These are phyloP conservation scores for Corapipo altera DNA, from an alignment of 2,113 vertebrate species.

Conservation along the genomic window DNA sequence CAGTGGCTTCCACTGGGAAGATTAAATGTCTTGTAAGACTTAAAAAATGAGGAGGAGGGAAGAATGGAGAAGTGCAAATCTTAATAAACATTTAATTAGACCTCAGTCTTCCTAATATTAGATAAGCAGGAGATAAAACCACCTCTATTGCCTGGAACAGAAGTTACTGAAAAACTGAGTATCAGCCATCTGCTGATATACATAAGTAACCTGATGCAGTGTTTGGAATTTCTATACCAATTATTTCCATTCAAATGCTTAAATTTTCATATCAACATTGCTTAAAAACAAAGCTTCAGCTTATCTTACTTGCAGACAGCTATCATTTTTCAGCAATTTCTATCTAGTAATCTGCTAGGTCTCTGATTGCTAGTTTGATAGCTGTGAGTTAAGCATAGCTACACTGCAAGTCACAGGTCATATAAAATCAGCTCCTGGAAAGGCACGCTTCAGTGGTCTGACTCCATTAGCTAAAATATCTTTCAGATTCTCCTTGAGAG, in stretches of 20 bases:
- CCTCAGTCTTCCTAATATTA: neutral
- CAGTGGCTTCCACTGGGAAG: neutral
- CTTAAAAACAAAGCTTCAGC: neutral
- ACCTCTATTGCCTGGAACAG: neutral
- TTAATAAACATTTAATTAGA: neutral
- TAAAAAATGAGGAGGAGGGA: neutral
- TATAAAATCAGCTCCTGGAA: conserved; percentile 4
- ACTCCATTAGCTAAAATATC: neutral
- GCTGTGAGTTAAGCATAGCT: neutral
- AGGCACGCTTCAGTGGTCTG: neutral
- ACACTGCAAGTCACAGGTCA: neutral
- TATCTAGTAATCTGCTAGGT: neutral
- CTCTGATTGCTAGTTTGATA: neutral
- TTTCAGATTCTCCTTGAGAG: neutral
- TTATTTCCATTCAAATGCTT: neutral
- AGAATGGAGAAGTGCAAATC: neutral
- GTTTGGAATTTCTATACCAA: neutral
- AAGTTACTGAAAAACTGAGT: neutral
- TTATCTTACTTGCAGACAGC: neutral
- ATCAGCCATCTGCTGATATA: neutral
- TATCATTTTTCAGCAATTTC: neutral
- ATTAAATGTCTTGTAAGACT: neutral
- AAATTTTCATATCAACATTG: neutral
- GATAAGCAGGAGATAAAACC: neutral
- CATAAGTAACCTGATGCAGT: neutral